Conservation (phyloP, 2,888 invertebrate genomes). For the Strigamia maritima region DNA sequence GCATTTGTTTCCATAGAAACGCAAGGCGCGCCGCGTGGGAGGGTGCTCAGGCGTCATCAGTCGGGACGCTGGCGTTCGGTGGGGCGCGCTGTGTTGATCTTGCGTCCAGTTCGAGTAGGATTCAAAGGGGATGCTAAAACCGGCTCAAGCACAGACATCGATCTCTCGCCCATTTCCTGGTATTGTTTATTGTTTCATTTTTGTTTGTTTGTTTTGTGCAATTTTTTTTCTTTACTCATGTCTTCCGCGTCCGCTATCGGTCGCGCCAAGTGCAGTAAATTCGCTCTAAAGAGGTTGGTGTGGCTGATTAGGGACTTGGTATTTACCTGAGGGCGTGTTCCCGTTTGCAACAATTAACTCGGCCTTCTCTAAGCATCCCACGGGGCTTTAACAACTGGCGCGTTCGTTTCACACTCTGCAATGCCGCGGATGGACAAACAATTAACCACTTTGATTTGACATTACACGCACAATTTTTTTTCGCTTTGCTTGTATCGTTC, state of each 20-base stretch:
- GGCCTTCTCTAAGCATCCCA: neutral
- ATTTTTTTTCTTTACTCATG: neutral
- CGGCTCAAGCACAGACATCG: neutral
- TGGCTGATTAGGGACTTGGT: neutral
- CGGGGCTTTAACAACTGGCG: neutral
- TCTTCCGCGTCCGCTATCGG: neutral
- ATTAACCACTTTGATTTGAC: constrained; percentile 6
- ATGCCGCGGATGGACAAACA: neutral
- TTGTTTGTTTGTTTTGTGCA: neutral
- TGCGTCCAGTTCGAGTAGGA: neutral
- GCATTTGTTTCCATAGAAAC: constrained; percentile 16
- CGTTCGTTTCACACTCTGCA: neutral
- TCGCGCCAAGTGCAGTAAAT: neutral
- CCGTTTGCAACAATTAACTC: constrained; percentile 18
- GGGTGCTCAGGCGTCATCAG: constrained; percentile 1
- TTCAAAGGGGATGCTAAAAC: neutral
- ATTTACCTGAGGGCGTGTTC: constrained; percentile 15
- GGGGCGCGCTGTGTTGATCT: neutral
- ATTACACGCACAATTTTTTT: neutral
- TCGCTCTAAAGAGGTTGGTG: neutral
- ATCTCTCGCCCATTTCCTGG: neutral
- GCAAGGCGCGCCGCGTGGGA: constrained; percentile 8
- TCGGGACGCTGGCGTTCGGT: constrained; percentile 7
- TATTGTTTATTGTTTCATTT: neutral
- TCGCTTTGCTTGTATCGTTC: neutral